Base-by-base conservation (phyloP, 2,888 invertebrate species). In the Dexiosoma caninum region DNA sequence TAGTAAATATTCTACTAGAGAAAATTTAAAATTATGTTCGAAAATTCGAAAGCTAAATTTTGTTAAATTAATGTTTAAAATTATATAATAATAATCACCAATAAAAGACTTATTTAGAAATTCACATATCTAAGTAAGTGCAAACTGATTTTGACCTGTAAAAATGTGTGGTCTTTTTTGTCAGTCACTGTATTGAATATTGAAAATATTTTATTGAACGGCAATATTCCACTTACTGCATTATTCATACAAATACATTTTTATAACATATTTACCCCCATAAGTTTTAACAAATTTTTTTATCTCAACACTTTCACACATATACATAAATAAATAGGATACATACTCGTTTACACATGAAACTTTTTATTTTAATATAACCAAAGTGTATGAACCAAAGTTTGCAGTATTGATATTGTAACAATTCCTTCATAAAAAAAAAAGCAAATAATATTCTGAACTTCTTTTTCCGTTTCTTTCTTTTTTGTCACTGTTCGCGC, bases 251-350 rank as follows among this genome's bases (percentile, higher is more conserved):
- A 49, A 14, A 66, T 40, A 35, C 32, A 19, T 14, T 55, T 69
- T 60, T 46, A 60, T 32, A 62, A 64, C 46, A 71, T 42, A 59
- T 66, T 64, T 51, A 51, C 32, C 57, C 27, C 57, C 49, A 70
- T 46, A 59, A 23, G 46, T 75, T 74, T 66, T 44, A 32, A 59
- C 6, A 21, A 5, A 14, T 32, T 64, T 74, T 74, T 53, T 37
- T 64, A 42, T 14, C 14, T 16, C 46, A 51, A 60, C 40, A 42
- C 32, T 55, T 42, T 23, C 30, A 12, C 19, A 19, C 10, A 62
- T 16, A 19, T n/a, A 46, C 19, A 10, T 9, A 27, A 0, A 49
- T 9, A 49, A 14, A 40, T 21, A 49, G 1, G 44, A 27, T n/a
- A n/a, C n/a, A n/a, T n/a, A 6, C 6, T 3, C 6, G 27, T 27